These are phyloP conservation scores for Pseudomyrmex sp. DNA, from an alignment of 1,140 invertebrate species.

Conservation along the genomic window DNA sequence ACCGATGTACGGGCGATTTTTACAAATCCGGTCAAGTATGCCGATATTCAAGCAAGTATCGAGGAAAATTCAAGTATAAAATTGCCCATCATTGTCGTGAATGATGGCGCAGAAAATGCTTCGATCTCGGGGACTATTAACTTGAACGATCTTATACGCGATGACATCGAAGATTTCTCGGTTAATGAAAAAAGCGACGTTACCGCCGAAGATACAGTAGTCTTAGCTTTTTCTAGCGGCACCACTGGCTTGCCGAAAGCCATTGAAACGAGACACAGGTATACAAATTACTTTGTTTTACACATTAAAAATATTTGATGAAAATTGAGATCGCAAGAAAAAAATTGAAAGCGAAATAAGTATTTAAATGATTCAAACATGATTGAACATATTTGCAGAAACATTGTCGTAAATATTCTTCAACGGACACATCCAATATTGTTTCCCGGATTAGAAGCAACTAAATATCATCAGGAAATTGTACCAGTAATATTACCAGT, in stretches of 20 bases:
- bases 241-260: slow-evolving; percentile 96
- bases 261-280: slow-evolving; percentile 91
- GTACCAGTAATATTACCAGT: slow-evolving; percentile 90
- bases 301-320: slow-evolving; percentile 10
- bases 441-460: slow-evolving; percentile 49
- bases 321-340: neutral
- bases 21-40: slow-evolving; percentile 85
- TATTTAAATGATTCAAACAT: neutral
- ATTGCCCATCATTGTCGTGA: slow-evolving; percentile 85
- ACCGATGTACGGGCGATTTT: slow-evolving; percentile 89
- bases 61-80: slow-evolving; percentile 79
- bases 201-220: slow-evolving; percentile 83
- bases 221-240: slow-evolving; percentile 92
- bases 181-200: slow-evolving; percentile 81
- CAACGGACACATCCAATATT: slow-evolving; percentile 69
- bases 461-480: slow-evolving; percentile 86
- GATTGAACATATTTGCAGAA: slow-evolving; percentile 72
- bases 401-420: slow-evolving; percentile 85
- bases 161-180: slow-evolving; percentile 69
- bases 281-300: neutral
- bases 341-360: neutral
- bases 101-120: slow-evolving; percentile 82
- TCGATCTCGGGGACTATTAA: slow-evolving; percentile 85
- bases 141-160: slow-evolving; percentile 78
- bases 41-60: slow-evolving; percentile 82